Percentiles rank a stretch among this genome's conserved stretches.
Evolutionary conservation across 2,888 invertebrate genomes (phyloP).

Genomic region (Stegana nigrithorax): DNA sequence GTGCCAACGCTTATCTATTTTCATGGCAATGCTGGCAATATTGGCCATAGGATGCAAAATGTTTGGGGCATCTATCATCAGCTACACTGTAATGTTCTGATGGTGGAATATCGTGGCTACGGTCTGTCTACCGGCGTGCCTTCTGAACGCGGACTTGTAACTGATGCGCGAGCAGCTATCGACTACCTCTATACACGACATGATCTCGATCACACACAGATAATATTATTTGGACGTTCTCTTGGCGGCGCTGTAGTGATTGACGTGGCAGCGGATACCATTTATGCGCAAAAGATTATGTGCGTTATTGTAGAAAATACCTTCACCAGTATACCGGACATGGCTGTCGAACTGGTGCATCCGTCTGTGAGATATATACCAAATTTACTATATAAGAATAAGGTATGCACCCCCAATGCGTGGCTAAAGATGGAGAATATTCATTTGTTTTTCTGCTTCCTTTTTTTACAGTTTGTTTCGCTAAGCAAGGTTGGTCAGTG

Average conservation of each 20-base stretch:
- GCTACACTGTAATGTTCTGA: conserved; percentile 85
- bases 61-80: conserved; percentile 86
- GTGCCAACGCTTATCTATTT: conserved; percentile 89
- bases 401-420: too few relatives aligned
- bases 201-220: conserved; percentile 86
- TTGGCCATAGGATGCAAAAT: conserved; percentile 92
- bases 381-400: conserved; percentile 88
- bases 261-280: conserved; percentile 81
- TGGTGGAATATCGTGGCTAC: conserved; percentile 96
- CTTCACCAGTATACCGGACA: conserved; percentile 93
- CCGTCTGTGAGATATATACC: conserved; percentile 82
- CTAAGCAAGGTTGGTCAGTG: conserved; percentile 80
- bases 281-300: conserved; percentile 84
- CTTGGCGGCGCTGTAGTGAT: conserved; percentile 92
- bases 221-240: conserved; percentile 89
- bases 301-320: conserved; percentile 94
- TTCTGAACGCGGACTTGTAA: conserved; percentile 86
- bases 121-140: conserved; percentile 91
- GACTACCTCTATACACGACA: conserved; percentile 84
- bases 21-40: conserved; percentile 97
- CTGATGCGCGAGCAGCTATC: conserved; percentile 88
- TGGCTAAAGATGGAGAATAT: too few relatives aligned
- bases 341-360: conserved; percentile 81
- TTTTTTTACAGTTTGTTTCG: conserved; percentile 76
- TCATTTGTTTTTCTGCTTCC: background rate